These are phyloP conservation scores for Eulithis prunata DNA, from an alignment of 2,888 invertebrate genomes.

Conservation along the genomic window DNA sequence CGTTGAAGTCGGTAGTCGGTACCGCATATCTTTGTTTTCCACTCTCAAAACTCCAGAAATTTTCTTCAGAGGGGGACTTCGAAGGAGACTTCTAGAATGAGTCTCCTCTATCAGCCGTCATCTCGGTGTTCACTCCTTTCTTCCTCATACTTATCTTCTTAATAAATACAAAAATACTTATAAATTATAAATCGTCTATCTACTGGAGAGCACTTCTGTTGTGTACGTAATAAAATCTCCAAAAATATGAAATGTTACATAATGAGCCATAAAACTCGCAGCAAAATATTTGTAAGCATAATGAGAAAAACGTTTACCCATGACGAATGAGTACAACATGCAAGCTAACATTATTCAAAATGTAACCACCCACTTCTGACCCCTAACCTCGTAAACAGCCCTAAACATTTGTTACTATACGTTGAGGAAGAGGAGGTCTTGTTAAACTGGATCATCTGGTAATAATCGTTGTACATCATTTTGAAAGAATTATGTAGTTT, in stretches of 20 bases:
- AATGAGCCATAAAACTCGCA: slow-evolving; percentile 5
- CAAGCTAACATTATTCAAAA: slow-evolving; percentile 70
- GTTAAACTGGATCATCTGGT: slow-evolving; percentile 55
- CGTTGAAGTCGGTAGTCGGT: too few species aligned
- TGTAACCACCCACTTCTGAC: slow-evolving; percentile 55
- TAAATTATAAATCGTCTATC: too few species aligned
- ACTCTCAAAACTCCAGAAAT: too few species aligned
- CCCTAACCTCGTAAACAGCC: slow-evolving; percentile 37
- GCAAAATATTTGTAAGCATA: slow-evolving; percentile 45
- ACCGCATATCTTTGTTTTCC: too few species aligned
- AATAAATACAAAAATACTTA: too few species aligned
- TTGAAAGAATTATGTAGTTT: slow-evolving; percentile 66
- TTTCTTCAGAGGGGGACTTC: too few species aligned
- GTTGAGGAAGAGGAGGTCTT: slow-evolving; percentile 44
- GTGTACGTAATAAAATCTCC: background rate
- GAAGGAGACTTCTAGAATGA: too few species aligned
- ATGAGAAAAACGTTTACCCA: slow-evolving; percentile 73
- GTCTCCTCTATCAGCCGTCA: too few species aligned
- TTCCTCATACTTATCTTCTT: too few species aligned
- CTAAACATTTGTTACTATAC: slow-evolving; percentile 6
- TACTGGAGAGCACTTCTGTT: too few species aligned
- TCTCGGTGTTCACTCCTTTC: too few species aligned
- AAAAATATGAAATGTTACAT: background rate
- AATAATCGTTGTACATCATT: slow-evolving; percentile 67
- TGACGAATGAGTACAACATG: slow-evolving; percentile 65